These are phyloP conservation scores for Amblyornis subalaris DNA, from an alignment of 2,113 vertebrate genomes.

Conservation along the genomic window DNA sequence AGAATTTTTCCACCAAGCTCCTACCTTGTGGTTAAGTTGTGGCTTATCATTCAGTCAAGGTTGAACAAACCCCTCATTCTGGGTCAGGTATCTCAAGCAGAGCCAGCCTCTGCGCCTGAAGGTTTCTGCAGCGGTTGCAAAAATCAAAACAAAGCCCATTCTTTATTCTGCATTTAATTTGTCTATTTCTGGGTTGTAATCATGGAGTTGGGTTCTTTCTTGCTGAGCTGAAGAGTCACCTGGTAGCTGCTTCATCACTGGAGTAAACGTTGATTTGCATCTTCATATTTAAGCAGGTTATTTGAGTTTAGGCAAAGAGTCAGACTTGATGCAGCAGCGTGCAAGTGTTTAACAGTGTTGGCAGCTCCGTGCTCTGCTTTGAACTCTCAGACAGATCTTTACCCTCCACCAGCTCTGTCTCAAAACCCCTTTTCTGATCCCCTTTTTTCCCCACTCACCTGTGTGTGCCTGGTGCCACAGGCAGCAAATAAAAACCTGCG, in stretches of 20 bases:
- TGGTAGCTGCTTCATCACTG: background rate
- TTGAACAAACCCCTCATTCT: background rate
- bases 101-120: background rate
- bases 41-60: background rate
- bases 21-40: background rate
- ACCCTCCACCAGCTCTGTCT: background rate
- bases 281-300: background rate
- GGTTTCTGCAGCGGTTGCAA: background rate
- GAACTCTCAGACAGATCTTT: background rate
- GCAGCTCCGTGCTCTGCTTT: background rate
- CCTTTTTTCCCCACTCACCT: background rate
- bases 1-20: background rate
- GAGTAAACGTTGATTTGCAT: background rate
- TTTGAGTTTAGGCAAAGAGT: background rate
- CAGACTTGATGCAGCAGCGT: background rate
- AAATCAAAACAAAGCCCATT: background rate
- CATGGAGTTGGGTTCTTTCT: background rate
- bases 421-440: background rate
- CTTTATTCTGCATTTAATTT: background rate
- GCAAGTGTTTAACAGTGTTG: background rate
- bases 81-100: background rate
- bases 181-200: background rate
- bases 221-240: background rate
- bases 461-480: background rate
- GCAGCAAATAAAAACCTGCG: background rate